Base-by-base conservation (phyloP, 2,113 vertebrate genomes). In the Perca flavescens region DNA sequence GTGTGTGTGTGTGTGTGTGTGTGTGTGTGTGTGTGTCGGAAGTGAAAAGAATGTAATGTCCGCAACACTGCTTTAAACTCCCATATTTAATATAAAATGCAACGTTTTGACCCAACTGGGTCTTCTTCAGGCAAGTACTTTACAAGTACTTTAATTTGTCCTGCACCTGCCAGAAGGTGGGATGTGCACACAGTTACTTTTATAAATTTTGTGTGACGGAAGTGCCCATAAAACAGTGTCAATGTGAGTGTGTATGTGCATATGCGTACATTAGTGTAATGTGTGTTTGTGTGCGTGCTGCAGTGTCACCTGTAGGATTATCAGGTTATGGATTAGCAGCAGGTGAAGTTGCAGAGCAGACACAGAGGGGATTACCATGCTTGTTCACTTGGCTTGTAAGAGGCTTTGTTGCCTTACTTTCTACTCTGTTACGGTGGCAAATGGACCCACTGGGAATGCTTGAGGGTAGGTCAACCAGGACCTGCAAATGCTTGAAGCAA, bases 301-400 rank as follows among this genome's bases (percentile, higher is more conserved):
- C 61, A 66, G 54, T 79, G 72, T 83, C 83, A 90, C 88, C 85
- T 91, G 86, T 70, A 62, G 89, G 93, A 94, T 95, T 92, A 95
- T 62, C 79, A 68, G 72, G 74, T 79, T 90, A 75, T 89, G 92
- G 93, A 86, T 95, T 94, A 96, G 88, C 74, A 73, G 86, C 80
- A 91, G 91, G 92, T 91, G 87, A 95, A 95, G 91, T 94, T 96
- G 95, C 94, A 90, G 93, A 94, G 90, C 90, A 89, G 92, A 95
- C 93, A 95, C 83, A 88, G 77, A 85, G 53, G 82, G 92, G 95
- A 95, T 96, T 95, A 96, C 34, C 46, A 46, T 73, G 88, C 65
- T 78, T 64, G 67, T 67, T 89, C 79, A 80, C 80, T 85, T 61
- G 54, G 79, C 17, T 64, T 34, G 6, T 93, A 94, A 95, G 92